phyloP scores from a whole-genome alignment of 2,113 vertebrate species.

The Semnopithecus entellus region DNA sequence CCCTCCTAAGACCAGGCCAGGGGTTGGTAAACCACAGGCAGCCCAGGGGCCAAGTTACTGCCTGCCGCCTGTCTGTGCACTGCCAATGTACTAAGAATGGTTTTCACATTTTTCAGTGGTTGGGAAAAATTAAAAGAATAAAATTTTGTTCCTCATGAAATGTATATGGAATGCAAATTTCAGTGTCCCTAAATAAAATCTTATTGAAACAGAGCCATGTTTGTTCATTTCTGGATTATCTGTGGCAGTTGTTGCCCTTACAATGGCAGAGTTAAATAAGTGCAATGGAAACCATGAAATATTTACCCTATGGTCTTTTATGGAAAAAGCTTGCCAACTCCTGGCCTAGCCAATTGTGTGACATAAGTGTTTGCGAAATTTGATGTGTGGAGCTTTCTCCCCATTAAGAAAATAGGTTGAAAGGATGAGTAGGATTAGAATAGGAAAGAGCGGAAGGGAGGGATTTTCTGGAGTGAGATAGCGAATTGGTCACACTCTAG shows the following conservation, averaged over 20 bases:
- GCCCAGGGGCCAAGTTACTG: not conserved
- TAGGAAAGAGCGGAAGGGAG: not conserved
- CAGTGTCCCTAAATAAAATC: not conserved
- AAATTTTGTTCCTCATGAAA: not conserved
- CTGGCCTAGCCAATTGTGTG: not conserved
- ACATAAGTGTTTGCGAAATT: not conserved
- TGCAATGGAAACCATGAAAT: not conserved
- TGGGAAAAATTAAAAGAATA: not conserved
- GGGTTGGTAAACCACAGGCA: not conserved
- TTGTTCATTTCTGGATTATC: not conserved
- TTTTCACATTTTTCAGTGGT: not conserved
- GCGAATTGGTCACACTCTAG: not conserved
- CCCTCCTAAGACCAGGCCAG: not conserved
- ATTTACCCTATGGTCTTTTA: not conserved
- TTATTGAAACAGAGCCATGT: not conserved
- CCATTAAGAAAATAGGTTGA: not conserved
- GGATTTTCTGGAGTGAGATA: not conserved
- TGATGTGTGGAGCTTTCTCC: not conserved
- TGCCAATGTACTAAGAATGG: not conserved
- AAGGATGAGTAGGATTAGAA: not conserved
- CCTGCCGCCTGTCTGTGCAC: not conserved
- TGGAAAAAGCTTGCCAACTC: not conserved
- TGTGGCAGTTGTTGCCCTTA: not conserved
- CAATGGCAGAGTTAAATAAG: not conserved
- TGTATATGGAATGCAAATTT: not conserved